A percentile compares a stretch with the other conserved stretches of the same genome.
phyloP scores from a whole-genome alignment of 2,113 vertebrate species.

The Tyto alba region DNA sequence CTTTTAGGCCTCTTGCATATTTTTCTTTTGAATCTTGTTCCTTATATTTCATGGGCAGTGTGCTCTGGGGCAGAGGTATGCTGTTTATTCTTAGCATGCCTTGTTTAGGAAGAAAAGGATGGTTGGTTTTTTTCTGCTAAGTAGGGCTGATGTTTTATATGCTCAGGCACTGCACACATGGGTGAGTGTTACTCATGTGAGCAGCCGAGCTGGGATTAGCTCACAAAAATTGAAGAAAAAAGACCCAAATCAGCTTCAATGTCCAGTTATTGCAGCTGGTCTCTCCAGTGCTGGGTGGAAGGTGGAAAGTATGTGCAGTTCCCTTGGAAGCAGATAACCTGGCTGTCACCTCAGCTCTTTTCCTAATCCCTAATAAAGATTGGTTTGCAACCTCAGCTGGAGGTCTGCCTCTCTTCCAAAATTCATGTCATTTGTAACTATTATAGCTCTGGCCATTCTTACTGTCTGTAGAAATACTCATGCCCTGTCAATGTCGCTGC shows the following conservation, averaged over 20 bases:
- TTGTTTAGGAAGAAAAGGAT: background rate
- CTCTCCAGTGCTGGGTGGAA: background rate
- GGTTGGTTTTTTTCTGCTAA: background rate
- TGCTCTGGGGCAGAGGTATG: background rate
- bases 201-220: background rate
- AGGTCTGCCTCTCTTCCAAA: background rate
- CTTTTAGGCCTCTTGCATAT: background rate
- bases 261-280: background rate
- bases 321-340: slow-evolving; percentile 6
- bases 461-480: background rate
- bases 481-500: rapidly evolving
- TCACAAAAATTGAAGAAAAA: background rate
- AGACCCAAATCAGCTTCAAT: background rate
- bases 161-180: background rate
- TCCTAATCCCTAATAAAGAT: background rate
- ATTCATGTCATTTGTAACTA: rapidly evolving
- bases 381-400: background rate
- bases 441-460: background rate
- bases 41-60: background rate
- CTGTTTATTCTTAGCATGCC: slow-evolving; percentile 7
- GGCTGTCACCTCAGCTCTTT: background rate
- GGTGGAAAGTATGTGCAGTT: background rate
- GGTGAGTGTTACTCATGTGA: background rate
- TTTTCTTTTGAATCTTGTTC: background rate
- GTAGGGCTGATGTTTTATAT: background rate